Conservation (phyloP, 2,113 vertebrate genomes). For the Setophaga kirtlandii region DNA sequence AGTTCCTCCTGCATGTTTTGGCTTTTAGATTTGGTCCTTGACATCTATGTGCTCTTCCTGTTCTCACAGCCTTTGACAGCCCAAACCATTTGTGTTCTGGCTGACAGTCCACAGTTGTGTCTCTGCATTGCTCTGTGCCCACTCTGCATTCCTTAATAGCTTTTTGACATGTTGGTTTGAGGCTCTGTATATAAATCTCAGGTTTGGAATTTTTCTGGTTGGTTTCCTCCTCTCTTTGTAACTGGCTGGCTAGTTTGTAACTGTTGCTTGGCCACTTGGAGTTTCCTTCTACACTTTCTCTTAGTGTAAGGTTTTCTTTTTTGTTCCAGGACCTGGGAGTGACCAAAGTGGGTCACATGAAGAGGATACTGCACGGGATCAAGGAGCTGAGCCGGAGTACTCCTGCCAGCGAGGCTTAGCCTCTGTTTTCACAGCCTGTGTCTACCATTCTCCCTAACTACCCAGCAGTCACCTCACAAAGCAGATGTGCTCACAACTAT, state of each 20-base stretch:
- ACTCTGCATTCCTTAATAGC: background rate
- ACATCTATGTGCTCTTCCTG: background rate
- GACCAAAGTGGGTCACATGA: slow-evolving; percentile 97
- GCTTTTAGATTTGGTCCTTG: background rate
- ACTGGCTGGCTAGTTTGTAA: background rate
- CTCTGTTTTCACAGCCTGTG: slow-evolving; percentile 68
- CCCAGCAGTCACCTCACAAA: slow-evolving; percentile 32
- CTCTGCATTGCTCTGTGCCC: background rate
- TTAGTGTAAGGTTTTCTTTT: slow-evolving; percentile 18
- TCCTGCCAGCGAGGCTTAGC: slow-evolving; percentile 86
- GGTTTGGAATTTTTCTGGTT: background rate
- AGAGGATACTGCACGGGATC: slow-evolving; percentile 96
- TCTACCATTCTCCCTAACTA: slow-evolving; percentile 62
- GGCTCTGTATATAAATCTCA: background rate
- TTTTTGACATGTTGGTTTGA: background rate
- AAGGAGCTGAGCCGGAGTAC: slow-evolving; percentile 87
- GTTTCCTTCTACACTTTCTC: background rate
- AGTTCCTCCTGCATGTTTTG: slow-evolving; percentile 4
- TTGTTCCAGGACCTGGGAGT: slow-evolving; percentile 90
- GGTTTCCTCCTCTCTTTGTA: background rate
- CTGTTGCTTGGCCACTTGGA: background rate
- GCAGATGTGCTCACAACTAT: slow-evolving; percentile 30
- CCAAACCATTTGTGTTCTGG: background rate
- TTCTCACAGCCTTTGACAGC: background rate
- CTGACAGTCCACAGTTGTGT: background rate